Percentiles rank a stretch among this genome's conserved stretches.
These are phyloP conservation scores for Loxodonta africana DNA, from an alignment of 2,113 vertebrate species.

Conservation along the genomic window DNA sequence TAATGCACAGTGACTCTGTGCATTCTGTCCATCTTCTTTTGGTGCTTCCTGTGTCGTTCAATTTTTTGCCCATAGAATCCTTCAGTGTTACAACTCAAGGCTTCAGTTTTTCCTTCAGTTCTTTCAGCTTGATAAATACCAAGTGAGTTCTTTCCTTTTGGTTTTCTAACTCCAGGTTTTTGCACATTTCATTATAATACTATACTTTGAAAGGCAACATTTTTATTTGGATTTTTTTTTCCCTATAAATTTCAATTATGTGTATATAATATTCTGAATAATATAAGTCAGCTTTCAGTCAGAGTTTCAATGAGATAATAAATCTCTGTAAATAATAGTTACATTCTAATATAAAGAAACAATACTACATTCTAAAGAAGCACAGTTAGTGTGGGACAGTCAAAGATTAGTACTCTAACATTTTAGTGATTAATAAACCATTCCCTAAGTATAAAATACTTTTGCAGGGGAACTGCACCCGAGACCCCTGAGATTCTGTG, in stretches of 20 bases:
- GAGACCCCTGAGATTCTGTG: background rate
- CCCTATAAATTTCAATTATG: conserved; percentile 16
- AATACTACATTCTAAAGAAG: background rate
- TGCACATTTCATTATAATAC: no score
- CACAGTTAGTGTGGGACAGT: background rate
- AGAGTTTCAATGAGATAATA: background rate
- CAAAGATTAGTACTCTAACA: background rate
- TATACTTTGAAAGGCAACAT: no score
- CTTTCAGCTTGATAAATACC: no score
- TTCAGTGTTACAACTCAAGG: no score
- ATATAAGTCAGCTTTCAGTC: background rate
- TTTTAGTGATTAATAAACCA: background rate
- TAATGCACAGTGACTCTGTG: no score
- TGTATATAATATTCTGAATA: background rate
- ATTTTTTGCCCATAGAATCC: no score
- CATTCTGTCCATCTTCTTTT: no score
- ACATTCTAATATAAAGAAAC: background rate
- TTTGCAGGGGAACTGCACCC: background rate
- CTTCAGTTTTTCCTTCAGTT: no score
- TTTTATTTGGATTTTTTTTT: background rate
- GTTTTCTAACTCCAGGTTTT: no score
- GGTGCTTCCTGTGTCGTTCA: no score
- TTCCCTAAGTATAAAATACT: background rate
- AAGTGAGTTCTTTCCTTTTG: no score
- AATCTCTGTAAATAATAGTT: background rate